Evolutionary conservation across 2,113 vertebrate species (phyloP).

Genomic region (Lepus timidus): DNA sequence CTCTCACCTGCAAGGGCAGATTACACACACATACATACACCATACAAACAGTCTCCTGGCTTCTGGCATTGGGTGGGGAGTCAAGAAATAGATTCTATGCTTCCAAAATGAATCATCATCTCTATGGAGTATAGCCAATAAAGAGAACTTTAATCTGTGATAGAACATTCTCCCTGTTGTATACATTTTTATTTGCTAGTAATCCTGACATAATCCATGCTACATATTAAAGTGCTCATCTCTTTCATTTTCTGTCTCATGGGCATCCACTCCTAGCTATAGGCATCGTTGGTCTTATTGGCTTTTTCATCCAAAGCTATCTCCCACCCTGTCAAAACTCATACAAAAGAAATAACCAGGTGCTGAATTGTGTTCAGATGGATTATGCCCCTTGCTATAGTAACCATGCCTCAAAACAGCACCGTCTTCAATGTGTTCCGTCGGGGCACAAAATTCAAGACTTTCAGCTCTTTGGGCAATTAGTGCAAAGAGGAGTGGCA

Average conservation of each 20-base stretch:
- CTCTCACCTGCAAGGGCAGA: neutral
- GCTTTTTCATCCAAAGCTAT: conserved; percentile 24
- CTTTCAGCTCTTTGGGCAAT: neutral
- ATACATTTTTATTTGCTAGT: conserved; percentile 73
- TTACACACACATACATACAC: neutral
- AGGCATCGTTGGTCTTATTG: conserved; percentile 2
- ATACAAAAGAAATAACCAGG: conserved; percentile 22
- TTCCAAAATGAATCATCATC: conserved; percentile 21
- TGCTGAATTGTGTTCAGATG: neutral
- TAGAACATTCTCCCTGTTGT: conserved; percentile 24
- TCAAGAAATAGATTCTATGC: conserved; percentile 16
- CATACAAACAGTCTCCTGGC: neutral
- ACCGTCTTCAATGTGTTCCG: neutral
- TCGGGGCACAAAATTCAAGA: conserved; percentile 14
- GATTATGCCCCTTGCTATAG: neutral
- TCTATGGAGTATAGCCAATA: conserved; percentile 31
- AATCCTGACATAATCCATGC: conserved; percentile 66
- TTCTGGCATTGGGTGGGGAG: neutral
- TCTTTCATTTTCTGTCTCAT: conserved; percentile 72
- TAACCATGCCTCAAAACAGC: neutral
- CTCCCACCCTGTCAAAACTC: neutral
- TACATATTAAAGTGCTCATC: conserved; percentile 67
- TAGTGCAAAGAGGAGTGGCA: neutral
- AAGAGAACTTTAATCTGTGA: conserved; percentile 52
- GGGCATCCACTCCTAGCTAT: neutral